These are phyloP conservation scores for Chionoecetes opilio DNA, from an alignment of 1,140 invertebrate species.

Conservation along the genomic window DNA sequence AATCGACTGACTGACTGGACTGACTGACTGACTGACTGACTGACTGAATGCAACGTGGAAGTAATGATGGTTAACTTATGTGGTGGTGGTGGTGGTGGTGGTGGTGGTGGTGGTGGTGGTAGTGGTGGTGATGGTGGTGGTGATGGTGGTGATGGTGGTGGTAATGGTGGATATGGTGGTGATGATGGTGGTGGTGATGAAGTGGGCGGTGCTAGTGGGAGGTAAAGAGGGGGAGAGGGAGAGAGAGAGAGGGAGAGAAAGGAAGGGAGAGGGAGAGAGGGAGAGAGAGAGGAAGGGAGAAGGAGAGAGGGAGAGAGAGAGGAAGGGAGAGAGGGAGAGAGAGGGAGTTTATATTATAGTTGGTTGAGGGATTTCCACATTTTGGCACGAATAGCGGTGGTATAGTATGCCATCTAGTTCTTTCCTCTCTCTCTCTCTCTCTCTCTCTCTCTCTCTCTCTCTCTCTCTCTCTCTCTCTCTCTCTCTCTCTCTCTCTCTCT, in stretches of 20 bases:
- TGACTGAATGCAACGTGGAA: background rate
- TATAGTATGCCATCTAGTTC: background rate
- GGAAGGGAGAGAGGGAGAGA: slow-evolving; percentile 58
- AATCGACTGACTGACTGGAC: background rate
- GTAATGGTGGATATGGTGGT: too few species aligned
- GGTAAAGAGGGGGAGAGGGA: background rate
- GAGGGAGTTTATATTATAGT: background rate
- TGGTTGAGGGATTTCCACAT: background rate
- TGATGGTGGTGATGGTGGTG: too few species aligned
- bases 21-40: background rate
- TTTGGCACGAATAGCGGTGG: background rate
- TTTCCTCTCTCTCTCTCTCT: slow-evolving; percentile 27
- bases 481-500: too few species aligned
- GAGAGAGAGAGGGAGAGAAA: slow-evolving; percentile 29
- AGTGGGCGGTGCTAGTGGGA: background rate
- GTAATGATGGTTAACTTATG: background rate
- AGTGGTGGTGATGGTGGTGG: too few species aligned
- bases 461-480: too few species aligned
- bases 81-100: too few species aligned
- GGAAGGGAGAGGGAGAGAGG: slow-evolving; percentile 33
- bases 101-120: too few species aligned
- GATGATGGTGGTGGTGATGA: too few species aligned
- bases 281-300: background rate
- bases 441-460: background rate
- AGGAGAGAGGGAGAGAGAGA: slow-evolving; percentile 40